Evolutionary conservation across 2,113 vertebrate genomes (phyloP).

Genomic region (Ceyx cyanopectus): DNA sequence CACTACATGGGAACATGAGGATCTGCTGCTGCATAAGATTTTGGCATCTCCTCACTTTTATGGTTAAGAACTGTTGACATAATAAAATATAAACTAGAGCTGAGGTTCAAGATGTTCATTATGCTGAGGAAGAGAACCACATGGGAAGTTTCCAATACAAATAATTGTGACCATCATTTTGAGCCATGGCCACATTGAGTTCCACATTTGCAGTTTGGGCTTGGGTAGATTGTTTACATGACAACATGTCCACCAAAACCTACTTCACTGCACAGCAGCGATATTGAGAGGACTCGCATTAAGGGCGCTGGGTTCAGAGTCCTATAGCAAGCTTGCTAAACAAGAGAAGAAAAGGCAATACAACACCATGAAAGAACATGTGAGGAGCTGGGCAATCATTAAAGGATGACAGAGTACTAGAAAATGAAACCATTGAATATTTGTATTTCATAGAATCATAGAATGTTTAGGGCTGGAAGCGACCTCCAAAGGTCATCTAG

Average conservation of each 20-base stretch:
- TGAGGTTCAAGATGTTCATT: constrained; percentile 12
- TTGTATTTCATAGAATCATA: not conserved
- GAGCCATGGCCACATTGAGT: not conserved
- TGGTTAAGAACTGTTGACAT: constrained; percentile 17
- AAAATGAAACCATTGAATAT: not conserved
- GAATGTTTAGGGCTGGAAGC: no score
- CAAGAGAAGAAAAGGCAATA: not conserved
- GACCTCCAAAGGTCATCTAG: no score
- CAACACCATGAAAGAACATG: not conserved
- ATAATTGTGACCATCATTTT: not conserved
- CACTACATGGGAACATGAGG: not conserved
- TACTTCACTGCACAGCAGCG: not conserved
- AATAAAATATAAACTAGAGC: constrained; percentile 13
- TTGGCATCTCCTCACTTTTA: constrained; percentile 1
- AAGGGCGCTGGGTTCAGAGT: not conserved
- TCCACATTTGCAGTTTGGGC: not conserved
- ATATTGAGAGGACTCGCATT: not conserved
- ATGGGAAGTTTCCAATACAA: constrained; percentile 2
- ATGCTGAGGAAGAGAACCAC: not conserved
- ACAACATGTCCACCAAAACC: not conserved
- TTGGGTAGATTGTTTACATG: not conserved
- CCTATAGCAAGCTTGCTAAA: not conserved
- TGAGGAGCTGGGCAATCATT: not conserved
- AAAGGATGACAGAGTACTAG: not conserved
- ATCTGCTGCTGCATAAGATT: constrained; percentile 12